Base-by-base conservation (phyloP, 35 echinoderm and acorn worm species). In the Ophioderma brevispina region DNA sequence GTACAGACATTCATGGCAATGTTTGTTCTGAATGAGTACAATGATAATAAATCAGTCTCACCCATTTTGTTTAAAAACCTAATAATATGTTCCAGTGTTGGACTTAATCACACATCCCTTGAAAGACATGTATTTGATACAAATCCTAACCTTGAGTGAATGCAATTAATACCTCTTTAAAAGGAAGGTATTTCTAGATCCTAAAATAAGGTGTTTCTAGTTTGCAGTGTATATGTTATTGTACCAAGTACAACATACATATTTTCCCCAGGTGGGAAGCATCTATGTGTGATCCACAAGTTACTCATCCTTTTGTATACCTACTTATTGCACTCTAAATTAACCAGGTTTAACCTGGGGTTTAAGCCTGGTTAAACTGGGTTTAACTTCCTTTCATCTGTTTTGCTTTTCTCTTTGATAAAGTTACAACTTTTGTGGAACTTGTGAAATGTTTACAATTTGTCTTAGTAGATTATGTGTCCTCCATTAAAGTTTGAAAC, bases 361-460 rank as follows among this genome's bases (percentile, higher is more conserved):
- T 70, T 70, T 70, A 70, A 70, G n/a, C 23, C 59, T 70, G 59
- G 59, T 70, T 70, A 70, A 70, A 70, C 59, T 70, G 59, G 59
- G 59, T 70, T 70, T 25, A 70, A 70, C 15, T 70, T 70, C 59
- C 59, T 70, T 70, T 70, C 59, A 18, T 25, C 28, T 30, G 10
- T 18, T 70, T 70, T 70, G 5, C 59, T 70, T 70, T 70, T 70
- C 59, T 70, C 6, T 70, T 70, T 70, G 59, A 70, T 70, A 70
- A 70, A 70, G 15, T 25, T 30, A 25, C 4, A 13, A 52, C n/a
- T 70, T 70, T 70, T 70, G 59, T 70, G 59, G 23, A 70, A 70
- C 10, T 70, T 25, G 15, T 18, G 15, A 30, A 6, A 13, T 6
- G 5, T 70, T 70, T 25, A 70, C 5, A 70, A 1, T 70, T 25